Conservation (phyloP, 2,113 vertebrate genomes). For the Sprattus sprattus region DNA sequence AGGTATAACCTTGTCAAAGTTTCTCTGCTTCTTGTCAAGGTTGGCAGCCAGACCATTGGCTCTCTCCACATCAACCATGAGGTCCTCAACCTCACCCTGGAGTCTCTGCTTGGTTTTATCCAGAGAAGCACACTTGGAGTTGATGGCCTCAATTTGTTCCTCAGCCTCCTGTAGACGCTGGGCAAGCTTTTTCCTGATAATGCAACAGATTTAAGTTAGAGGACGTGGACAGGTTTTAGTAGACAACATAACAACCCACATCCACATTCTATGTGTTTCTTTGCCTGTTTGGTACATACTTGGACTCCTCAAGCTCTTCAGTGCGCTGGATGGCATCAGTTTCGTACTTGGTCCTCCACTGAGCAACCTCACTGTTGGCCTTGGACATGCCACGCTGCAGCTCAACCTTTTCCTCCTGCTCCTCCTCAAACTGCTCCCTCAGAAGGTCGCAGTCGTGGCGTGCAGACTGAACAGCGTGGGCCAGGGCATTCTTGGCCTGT, state of each 20-base stretch:
- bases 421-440: constrained; percentile 70
- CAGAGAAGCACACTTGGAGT: constrained; percentile 67
- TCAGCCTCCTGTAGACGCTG: constrained; percentile 68
- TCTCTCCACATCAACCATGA: constrained; percentile 61
- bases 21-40: constrained; percentile 70
- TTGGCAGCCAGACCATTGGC: constrained; percentile 53
- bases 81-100: constrained; percentile 67
- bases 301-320: constrained; percentile 70
- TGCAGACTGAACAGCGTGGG: constrained; percentile 65
- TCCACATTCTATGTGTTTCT: too few species aligned
- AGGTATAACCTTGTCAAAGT: constrained; percentile 63
- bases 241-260: neutral
- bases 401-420: constrained; percentile 68
- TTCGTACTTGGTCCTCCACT: constrained; percentile 73
- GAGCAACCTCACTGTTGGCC: constrained; percentile 68
- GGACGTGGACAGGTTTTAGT: neutral
- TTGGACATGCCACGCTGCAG: constrained; percentile 70
- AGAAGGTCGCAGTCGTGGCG: constrained; percentile 71
- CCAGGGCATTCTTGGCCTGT: constrained; percentile 71
- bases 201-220: neutral
- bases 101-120: constrained; percentile 74
- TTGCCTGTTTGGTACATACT: constrained; percentile 47
- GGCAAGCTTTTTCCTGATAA: constrained; percentile 65
- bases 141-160: constrained; percentile 64
- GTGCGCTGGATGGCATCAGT: constrained; percentile 68